Base-by-base conservation (phyloP, 2,113 vertebrate genomes). In the Promerops cafer region DNA sequence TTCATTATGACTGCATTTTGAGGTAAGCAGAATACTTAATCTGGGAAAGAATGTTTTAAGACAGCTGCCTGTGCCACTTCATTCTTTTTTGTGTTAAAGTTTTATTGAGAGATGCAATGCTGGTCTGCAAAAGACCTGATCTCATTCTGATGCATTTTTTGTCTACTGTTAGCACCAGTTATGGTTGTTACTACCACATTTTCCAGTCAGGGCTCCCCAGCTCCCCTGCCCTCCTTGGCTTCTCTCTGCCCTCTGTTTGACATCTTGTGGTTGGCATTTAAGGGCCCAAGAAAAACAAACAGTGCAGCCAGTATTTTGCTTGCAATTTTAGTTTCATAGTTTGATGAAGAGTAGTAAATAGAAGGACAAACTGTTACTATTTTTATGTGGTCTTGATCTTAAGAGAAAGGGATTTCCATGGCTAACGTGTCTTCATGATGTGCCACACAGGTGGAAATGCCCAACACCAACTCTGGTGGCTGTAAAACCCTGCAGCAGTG, bases 241-340 rank as follows among this genome's bases (percentile, higher is more conserved):
- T 56, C 44, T 52, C 63, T 39, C 56, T 65, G 47, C 40, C 81
- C 85, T 85, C 56, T 16, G 6, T 47, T 75, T 88, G 91, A 69
- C 65, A 13, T 45, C 26, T 19, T 52, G 89, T 72, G 89, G 86
- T 70, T 90, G 89, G 28, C 1, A 7, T 57, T 65, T n/a, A 40
- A 77, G 68, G 80, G 39, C 76, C 50, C 80, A 70, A 86, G 80
- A 63, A 77, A 77, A 92, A 83, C 35, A 90, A 79, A 47, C 65
- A 65, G 10, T 14, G 17, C 76, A 69, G 35, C 54, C 76, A 47
- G 50, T 76, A 40, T 61, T 95, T 90, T 69, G 31, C 83, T 87
- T 89, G 76, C 45, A 89, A 77, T 80, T 94, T 87, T 31, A 69
- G 68, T 69, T 69, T 66, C 33, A 6, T 50, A 57, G 37, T 83